Conservation (phyloP, 2,797 vertebrate genomes). For the Benthosema pterotum region DNA sequence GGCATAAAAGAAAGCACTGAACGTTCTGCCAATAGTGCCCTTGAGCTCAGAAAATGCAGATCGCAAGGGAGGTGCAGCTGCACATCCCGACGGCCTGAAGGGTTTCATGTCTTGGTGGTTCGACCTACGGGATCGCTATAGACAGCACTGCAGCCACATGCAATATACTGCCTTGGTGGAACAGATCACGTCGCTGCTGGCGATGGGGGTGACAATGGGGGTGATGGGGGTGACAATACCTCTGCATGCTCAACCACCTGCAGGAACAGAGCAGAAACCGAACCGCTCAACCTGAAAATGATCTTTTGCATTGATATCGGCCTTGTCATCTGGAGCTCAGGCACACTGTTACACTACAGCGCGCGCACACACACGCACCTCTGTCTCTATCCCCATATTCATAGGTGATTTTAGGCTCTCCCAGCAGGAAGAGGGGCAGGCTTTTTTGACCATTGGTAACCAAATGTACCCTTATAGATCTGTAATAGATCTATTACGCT, state of each 20-base stretch:
- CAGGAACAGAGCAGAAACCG: background rate
- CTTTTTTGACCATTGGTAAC: too few species aligned
- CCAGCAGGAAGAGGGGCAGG: too few species aligned
- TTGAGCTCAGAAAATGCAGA: slow-evolving; percentile 33
- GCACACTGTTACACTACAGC: background rate
- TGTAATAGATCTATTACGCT: too few species aligned
- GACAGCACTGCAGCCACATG: slow-evolving; percentile 15
- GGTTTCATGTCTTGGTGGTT: slow-evolving; percentile 51
- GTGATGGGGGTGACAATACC: background rate
- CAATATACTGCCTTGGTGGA: slow-evolving; percentile 25
- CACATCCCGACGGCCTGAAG: slow-evolving; percentile 29
- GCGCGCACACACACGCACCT: background rate
- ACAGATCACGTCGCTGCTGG: background rate
- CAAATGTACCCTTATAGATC: too few species aligned
- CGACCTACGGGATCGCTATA: too few species aligned
- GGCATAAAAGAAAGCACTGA: slow-evolving; percentile 56
- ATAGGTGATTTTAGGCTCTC: too few species aligned
- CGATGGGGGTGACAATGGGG: background rate
- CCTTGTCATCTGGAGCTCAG: slow-evolving; percentile 35
- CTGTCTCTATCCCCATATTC: too few species aligned
- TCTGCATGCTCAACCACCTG: slow-evolving; percentile 3
- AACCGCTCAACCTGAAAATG: slow-evolving; percentile 41
- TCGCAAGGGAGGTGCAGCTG: slow-evolving; percentile 13
- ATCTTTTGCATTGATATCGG: slow-evolving; percentile 34
- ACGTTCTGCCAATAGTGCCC: slow-evolving; percentile 13